phyloP scores from a whole-genome alignment of 2,888 invertebrate species.

The Ornithoptera priamus region DNA sequence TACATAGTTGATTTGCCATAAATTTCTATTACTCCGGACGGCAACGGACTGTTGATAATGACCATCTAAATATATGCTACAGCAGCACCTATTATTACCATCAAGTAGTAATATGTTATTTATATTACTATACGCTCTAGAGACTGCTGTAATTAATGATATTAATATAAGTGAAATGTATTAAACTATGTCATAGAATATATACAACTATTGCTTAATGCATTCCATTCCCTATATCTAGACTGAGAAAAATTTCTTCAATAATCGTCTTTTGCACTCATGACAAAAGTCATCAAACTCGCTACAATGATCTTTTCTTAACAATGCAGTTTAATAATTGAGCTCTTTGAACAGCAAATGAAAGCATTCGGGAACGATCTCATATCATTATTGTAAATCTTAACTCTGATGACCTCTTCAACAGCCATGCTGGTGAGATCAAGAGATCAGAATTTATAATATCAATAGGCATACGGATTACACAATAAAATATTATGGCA shows the following conservation, averaged over 20 bases:
- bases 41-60: no score
- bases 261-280: constrained; percentile 20
- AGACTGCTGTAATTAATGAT: no score
- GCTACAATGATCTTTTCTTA: constrained; percentile 19
- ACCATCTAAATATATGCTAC: no score
- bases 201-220: background rate
- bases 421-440: constrained; percentile 1
- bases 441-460: constrained; percentile 1
- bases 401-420: constrained; percentile 1
- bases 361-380: background rate
- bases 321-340: constrained; percentile 33
- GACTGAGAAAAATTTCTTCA: constrained; percentile 1
- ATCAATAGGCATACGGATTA: background rate
- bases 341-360: constrained; percentile 12
- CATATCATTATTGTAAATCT: constrained; percentile 7
- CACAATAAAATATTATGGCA: background rate
- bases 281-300: constrained; percentile 33
- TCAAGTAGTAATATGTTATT: no score
- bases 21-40: no score
- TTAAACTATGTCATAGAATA: background rate
- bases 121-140: no score
- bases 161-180: background rate
- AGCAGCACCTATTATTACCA: no score
- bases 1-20: no score
- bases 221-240: background rate